Evolutionary conservation across 1,140 invertebrate species (phyloP), one percentile per base, ranked within the genome.

Genomic region (Magallana gigas): DNA sequence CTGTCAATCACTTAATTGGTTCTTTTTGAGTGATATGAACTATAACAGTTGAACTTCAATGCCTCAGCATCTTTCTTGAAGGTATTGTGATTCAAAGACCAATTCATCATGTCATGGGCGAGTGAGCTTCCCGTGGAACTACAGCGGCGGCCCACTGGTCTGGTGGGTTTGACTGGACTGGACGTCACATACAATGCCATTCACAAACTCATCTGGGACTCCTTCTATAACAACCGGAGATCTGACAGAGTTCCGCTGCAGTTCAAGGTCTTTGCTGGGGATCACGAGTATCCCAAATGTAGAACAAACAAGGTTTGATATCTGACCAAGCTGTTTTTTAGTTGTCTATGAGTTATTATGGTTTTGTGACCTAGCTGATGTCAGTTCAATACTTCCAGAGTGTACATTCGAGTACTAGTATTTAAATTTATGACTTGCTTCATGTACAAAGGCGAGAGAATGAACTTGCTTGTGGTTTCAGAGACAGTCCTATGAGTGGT

Each of bases 401-500:
- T 48, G 36, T 23, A 23, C 23, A 23, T 23, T 23, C 23, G 23
- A 23, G 23, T 23, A 23, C 23, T 23, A 23, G 23, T 23, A 23
- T 23, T 23, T 48, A 5, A 48, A 4, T 48, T 48, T 48, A 4
- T 48, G 36, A 48, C 2, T 48, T 48, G 36, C 36, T 48, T 48
- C 36, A 48, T 48, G 36, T 48, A 48, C 36, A 48, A 48, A 4
- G 36, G 5, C 5, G 3, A 48, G 36, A 48, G 36, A 48, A 48
- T 48, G 36, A 23, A 80, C 23, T 80, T 80, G 48, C 57, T 91
- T 83, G 84, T 80, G 57, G 59, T 92, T 94, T 57, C 92, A 97
- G 96, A 96, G 97, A 92, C 97, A 97, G 91, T 97, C 97, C 0
- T 99, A 99, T 94, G 98, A 99, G 92, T 98, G 97, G 97, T 99